Evolutionary conservation across 2,888 invertebrate species (phyloP), one percentile per base, ranked within the genome.

Genomic region (Drosophila austrosaltans): DNA sequence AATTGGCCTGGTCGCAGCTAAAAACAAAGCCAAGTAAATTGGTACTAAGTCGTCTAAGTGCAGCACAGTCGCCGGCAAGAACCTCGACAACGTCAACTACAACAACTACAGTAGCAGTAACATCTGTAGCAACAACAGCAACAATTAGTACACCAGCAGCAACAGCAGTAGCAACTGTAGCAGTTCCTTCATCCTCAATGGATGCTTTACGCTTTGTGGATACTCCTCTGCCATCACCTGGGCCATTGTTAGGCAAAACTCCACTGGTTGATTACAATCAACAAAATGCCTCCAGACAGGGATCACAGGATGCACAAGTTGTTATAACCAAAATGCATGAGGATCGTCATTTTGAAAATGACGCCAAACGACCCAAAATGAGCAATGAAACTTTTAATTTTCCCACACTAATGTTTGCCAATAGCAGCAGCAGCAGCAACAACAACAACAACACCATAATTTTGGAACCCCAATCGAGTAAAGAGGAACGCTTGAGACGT

Each of bases 181-280:
- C 58, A 0, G n/a, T 59, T 2, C 44, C 62, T 39, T 40, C 61
- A 0, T 10, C 62, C 1, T 28, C 62, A n/a, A 22, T 71, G 12
- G 72, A 72, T 20, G 77, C 93, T 76, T 75, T 90, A 28, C 87
- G 91, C 8, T 94, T 94, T 78, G 91, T 94, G 53, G 93, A 93
- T 72, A 93, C 95, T 53, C 96, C 96, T 0, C 92, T 96, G 57
- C 96, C 96, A 53, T 97, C 97, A 3, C 97, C 97, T 0, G 97
- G 97, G 0, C 97, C 97, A 0, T 93, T 96, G 74, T 93, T 97
- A 28, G 97, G 97, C 4, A 96, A 96, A 87, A 97, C 97, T 1
- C 94, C 96, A 60, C 93, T 97, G 42, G 96, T 97, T 16, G 97
- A 97, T 78, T 95, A 94, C 68, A 93, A 93, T 66, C 79, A 83